A percentile compares a stretch with the other conserved stretches of the same genome.
Conservation (phyloP, 2,797 vertebrate genomes). For the Cuculus canorus region DNA sequence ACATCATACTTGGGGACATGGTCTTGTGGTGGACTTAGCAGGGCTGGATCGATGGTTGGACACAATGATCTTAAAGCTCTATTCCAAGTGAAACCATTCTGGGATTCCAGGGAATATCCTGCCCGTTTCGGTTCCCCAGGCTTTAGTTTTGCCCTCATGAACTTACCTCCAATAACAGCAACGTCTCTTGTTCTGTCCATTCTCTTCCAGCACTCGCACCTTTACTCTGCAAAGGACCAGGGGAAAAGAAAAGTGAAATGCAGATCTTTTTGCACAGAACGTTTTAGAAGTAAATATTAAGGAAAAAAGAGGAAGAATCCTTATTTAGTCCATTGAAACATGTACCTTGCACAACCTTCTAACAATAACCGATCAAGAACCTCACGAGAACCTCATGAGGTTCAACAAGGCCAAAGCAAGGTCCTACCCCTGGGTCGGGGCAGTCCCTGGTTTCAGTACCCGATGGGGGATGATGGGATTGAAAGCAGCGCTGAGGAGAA, state of each 20-base stretch:
- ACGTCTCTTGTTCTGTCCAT: slow-evolving; percentile 97
- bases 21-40: too few relatives aligned
- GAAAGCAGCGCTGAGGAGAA: too few relatives aligned
- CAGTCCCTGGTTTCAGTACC: too few relatives aligned
- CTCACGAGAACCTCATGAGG: too few relatives aligned
- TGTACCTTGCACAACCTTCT: background rate
- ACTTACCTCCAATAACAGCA: slow-evolving; percentile 93
- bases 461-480: too few relatives aligned
- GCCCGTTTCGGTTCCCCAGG: background rate
- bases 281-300: background rate
- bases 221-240: slow-evolving; percentile 81
- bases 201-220: slow-evolving; percentile 86
- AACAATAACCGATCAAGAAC: background rate
- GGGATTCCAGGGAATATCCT: too few relatives aligned
- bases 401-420: too few relatives aligned
- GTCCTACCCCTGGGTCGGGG: too few relatives aligned
- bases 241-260: background rate
- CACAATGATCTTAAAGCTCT: too few relatives aligned
- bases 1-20: too few relatives aligned
- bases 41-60: too few relatives aligned
- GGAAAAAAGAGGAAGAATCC: background rate
- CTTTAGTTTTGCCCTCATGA: background rate
- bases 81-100: too few relatives aligned
- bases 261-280: background rate
- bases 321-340: background rate